Conservation (phyloP, 1,140 invertebrate species). For the Tetragonula clypearis region DNA sequence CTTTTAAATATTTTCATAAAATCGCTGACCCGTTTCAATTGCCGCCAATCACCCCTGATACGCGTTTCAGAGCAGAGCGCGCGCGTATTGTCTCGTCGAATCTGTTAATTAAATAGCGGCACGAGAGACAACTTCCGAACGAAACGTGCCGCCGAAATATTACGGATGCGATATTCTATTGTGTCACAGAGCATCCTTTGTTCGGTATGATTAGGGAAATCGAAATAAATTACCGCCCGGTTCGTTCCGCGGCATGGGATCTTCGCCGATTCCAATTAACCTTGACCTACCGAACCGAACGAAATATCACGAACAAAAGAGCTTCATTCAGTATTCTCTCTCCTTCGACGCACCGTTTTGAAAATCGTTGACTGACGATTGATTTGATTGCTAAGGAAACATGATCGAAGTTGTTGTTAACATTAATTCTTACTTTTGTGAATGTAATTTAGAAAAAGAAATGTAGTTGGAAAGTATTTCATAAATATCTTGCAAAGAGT, state of each 20-base stretch:
- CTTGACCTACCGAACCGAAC: slow-evolving; percentile 41
- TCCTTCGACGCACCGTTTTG: too few species aligned
- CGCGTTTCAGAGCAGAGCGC: background rate
- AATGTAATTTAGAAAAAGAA: background rate
- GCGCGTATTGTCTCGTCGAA: slow-evolving; percentile 2
- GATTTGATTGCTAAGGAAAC: background rate
- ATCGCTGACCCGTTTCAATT: background rate
- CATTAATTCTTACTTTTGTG: background rate
- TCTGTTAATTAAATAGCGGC: slow-evolving; percentile 36
- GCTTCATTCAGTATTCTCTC: background rate
- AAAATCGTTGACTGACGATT: background rate
- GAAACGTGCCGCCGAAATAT: slow-evolving; percentile 1
- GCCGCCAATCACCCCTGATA: background rate
- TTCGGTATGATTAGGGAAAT: background rate
- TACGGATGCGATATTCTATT: slow-evolving; percentile 22
- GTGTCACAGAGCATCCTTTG: slow-evolving; percentile 11
- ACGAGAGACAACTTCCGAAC: slow-evolving; percentile 10
- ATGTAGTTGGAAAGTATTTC: too few species aligned
- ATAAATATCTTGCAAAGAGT: background rate
- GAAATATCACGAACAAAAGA: slow-evolving; percentile 11
- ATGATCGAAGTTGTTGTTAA: background rate
- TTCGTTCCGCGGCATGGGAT: slow-evolving; percentile 19
- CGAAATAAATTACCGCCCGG: slow-evolving; percentile 54
- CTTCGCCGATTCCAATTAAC: slow-evolving; percentile 50
- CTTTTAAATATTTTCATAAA: slow-evolving; percentile 19